Evolutionary conservation across 2,113 vertebrate species (phyloP).

Genomic region (Phylloscopus trochiloides): DNA sequence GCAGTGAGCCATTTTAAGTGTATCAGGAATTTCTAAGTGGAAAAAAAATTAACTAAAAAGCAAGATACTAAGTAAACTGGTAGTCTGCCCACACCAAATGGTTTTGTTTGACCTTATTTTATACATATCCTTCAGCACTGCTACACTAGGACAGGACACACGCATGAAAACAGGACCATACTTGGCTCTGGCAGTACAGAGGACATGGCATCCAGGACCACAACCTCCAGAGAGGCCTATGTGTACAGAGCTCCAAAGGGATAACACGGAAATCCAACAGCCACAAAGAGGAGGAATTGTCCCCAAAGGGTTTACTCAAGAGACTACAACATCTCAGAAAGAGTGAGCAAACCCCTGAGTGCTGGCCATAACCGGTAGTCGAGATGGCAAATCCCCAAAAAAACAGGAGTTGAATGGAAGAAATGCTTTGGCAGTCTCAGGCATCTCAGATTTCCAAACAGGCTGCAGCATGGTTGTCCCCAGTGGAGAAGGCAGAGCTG

Average conservation of each 20-base stretch:
- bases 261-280: background rate
- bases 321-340: background rate
- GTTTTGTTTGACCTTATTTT: background rate
- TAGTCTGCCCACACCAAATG: background rate
- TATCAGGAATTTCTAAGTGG: background rate
- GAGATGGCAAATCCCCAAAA: background rate
- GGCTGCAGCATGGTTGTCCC: background rate
- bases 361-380: background rate
- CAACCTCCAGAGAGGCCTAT: background rate
- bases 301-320: accelerated
- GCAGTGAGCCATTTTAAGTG: background rate
- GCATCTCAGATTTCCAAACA: background rate
- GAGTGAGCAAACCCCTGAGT: background rate
- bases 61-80: background rate
- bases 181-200: accelerated
- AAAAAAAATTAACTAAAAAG: background rate
- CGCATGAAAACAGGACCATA: background rate
- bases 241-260: background rate
- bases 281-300: background rate
- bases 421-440: background rate
- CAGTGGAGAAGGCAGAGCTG: accelerated
- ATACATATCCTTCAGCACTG: background rate
- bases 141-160: accelerated
- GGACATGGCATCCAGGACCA: background rate
- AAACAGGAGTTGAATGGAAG: background rate